A percentile compares a stretch with the other conserved stretches of the same genome.
These are phyloP conservation scores for Nibea coibor DNA, from an alignment of 2,113 vertebrate species.

Conservation along the genomic window DNA sequence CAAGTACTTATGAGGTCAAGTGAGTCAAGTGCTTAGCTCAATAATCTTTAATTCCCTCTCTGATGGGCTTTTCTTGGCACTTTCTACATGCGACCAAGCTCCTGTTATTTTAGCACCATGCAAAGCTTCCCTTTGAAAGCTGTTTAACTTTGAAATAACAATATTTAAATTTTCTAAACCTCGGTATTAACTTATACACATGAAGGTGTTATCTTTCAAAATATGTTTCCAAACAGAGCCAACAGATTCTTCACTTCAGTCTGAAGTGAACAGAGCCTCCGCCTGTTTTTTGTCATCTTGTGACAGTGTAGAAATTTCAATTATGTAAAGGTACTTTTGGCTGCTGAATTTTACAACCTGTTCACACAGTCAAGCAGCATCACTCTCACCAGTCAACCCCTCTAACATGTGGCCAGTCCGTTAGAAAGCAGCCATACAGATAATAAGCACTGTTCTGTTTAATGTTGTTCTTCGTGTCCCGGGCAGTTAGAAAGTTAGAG, in stretches of 20 bases:
- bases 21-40: constrained; percentile 66
- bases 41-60: constrained; percentile 76
- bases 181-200: background rate
- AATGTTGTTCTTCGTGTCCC: constrained; percentile 37
- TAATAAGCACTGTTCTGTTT: constrained; percentile 21
- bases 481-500: constrained; percentile 63
- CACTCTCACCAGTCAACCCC: background rate
- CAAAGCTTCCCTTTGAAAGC: constrained; percentile 29
- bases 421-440: background rate
- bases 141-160: constrained; percentile 5
- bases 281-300: background rate
- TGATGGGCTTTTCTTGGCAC: constrained; percentile 70
- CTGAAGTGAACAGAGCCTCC: background rate
- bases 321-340: background rate
- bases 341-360: background rate
- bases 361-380: constrained; percentile 8
- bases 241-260: background rate
- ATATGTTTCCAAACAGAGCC: background rate
- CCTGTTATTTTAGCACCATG: constrained; percentile 42
- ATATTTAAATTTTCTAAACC: background rate
- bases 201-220: background rate
- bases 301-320: constrained; percentile 1
- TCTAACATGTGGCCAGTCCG: background rate
- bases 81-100: constrained; percentile 33
- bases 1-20: constrained; percentile 75